phyloP scores from a whole-genome alignment of 2,113 vertebrate genomes.

The Chaenogobius annularis region DNA sequence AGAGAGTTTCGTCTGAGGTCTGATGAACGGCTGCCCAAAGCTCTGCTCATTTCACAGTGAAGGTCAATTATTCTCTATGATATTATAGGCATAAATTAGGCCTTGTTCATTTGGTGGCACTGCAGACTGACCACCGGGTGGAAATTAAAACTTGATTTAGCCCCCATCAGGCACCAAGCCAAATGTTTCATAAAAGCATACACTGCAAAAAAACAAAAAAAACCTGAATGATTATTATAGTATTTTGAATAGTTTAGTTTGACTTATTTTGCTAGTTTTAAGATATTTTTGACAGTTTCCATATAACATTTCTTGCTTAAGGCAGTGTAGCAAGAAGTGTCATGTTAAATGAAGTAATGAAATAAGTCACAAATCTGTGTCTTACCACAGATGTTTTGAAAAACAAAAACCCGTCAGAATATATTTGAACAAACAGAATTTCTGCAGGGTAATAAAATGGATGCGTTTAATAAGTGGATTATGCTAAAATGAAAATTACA shows the following conservation, averaged over 20 bases:
- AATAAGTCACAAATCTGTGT: not conserved
- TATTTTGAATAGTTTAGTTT: not conserved
- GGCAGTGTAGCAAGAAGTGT: no score
- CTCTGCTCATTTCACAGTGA: constrained; percentile 52
- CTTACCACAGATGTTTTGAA: not conserved
- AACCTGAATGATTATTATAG: not conserved
- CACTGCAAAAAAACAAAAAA: not conserved
- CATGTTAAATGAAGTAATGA: no score
- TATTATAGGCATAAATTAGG: constrained; percentile 59
- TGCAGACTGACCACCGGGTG: constrained; percentile 5
- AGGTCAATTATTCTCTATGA: constrained; percentile 62
- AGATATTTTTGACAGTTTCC: not conserved
- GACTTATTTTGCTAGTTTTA: no score
- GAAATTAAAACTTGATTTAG: constrained; percentile 38
- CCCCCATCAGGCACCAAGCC: constrained; percentile 16
- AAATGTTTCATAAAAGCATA: constrained; percentile 7
- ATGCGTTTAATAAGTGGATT: not conserved
- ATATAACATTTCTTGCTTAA: not conserved
- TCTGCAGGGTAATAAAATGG: not conserved
- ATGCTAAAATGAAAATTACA: not conserved
- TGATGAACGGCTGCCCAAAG: constrained; percentile 57
- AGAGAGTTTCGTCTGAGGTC: constrained; percentile 35
- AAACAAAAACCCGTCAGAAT: not conserved
- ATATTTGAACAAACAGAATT: not conserved
- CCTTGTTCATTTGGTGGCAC: constrained; percentile 35